Percentiles rank a stretch among this genome's conserved stretches.
Evolutionary conservation across 2,888 invertebrate species (phyloP).

Genomic region (Torymus texanus): DNA sequence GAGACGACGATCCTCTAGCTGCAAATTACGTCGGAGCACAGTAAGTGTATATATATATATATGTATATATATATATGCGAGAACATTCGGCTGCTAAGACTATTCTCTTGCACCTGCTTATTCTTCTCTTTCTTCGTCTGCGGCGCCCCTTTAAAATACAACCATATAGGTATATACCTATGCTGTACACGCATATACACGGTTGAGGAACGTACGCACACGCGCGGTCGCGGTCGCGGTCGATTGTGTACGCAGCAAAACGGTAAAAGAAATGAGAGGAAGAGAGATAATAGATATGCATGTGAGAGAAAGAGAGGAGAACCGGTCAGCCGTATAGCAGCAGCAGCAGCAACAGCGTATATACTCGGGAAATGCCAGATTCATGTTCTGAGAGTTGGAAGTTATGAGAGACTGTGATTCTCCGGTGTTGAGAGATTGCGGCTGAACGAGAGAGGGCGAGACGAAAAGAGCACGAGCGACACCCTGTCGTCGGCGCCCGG

Average conservation of each 20-base stretch:
- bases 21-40: too few relatives aligned
- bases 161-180: background rate
- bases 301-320: background rate
- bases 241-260: slow-evolving; percentile 30
- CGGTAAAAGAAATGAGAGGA: background rate
- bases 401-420: too few relatives aligned
- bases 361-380: too few relatives aligned
- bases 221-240: background rate
- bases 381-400: too few relatives aligned
- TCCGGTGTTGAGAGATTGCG: background rate
- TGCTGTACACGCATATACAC: too few relatives aligned
- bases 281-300: background rate
- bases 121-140: background rate
- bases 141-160: slow-evolving; percentile 16
- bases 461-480: background rate
- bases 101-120: background rate
- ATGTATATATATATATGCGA: too few relatives aligned
- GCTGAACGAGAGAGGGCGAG: background rate
- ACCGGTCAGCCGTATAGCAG: background rate
- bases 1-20: too few relatives aligned
- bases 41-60: too few relatives aligned
- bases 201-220: too few relatives aligned
- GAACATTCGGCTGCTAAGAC: too few relatives aligned
- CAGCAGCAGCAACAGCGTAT: too few relatives aligned
- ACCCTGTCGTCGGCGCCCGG: background rate